Conservation (phyloP, 2,113 vertebrate genomes). For the Heliornis fulica region DNA sequence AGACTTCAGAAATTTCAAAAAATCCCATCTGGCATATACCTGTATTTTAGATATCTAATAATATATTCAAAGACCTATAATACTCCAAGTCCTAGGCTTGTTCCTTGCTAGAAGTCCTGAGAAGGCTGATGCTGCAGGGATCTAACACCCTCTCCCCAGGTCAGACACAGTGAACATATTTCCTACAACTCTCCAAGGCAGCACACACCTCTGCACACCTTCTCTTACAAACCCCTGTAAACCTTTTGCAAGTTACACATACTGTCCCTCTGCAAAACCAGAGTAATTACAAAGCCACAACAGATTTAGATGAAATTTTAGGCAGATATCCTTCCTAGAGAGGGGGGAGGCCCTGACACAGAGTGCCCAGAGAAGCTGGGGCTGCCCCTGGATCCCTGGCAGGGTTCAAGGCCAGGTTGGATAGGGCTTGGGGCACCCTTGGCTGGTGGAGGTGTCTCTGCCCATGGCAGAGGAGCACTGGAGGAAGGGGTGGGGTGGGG, state of each 20-base stretch:
- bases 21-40: neutral
- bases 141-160: rapidly evolving
- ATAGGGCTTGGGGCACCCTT: no score
- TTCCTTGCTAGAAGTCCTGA: neutral
- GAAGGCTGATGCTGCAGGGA: neutral
- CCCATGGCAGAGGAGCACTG: no score
- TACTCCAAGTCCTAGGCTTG: neutral
- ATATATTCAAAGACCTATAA: neutral
- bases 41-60: neutral
- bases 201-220: rapidly evolving
- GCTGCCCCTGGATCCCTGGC: no score
- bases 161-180: rapidly evolving
- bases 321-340: no score
- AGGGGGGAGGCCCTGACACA: no score
- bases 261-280: neutral
- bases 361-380: no score
- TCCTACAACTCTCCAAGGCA: neutral
- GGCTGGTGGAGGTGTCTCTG: no score
- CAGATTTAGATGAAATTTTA: neutral
- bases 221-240: neutral
- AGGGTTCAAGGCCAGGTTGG: no score
- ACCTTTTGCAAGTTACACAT: neutral
- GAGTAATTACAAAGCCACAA: neutral
- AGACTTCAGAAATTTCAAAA: neutral
- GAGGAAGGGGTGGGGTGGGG: no score